A percentile compares a stretch with the other conserved stretches of the same genome.
phyloP scores from a whole-genome alignment of 1,140 invertebrate genomes.

The Ceratitis capitata region DNA sequence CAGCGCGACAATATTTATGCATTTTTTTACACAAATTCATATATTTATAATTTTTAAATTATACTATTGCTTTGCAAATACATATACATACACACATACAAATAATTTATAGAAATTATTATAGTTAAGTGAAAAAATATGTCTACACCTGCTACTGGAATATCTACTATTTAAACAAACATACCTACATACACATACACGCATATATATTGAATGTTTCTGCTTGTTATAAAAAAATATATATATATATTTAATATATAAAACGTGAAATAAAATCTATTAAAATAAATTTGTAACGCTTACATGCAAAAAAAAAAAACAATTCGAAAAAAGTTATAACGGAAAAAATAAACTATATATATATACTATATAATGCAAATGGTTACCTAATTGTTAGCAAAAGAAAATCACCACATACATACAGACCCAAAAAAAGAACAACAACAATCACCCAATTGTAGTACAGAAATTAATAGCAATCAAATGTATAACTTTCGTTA shows the following conservation, averaged over 20 bases:
- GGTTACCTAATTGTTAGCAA: conserved; percentile 38
- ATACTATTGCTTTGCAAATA: too few relatives aligned
- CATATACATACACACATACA: not conserved
- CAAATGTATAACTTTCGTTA: not conserved
- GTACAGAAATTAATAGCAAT: conserved; percentile 5
- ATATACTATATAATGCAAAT: conserved; percentile 43
- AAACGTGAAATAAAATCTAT: too few relatives aligned
- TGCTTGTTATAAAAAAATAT: conserved; percentile 59
- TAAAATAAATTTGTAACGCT: not conserved
- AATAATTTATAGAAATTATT: too few relatives aligned
- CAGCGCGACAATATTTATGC: too few relatives aligned
- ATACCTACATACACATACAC: conserved; percentile 50
- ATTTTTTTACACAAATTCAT: too few relatives aligned
- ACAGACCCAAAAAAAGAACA: not conserved
- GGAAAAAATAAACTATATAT: too few relatives aligned
- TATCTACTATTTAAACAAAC: too few relatives aligned
- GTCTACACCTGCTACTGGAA: too few relatives aligned
- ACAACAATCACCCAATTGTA: not conserved
- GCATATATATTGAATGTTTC: conserved; percentile 61
- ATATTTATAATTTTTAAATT: too few relatives aligned
- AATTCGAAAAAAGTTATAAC: too few relatives aligned
- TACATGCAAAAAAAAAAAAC: not conserved
- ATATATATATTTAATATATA: too few relatives aligned
- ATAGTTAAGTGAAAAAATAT: too few relatives aligned
- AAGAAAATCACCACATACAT: not conserved